Conservation (phyloP, 2,797 vertebrate genomes). For the Tympanoctomys barrerae region DNA sequence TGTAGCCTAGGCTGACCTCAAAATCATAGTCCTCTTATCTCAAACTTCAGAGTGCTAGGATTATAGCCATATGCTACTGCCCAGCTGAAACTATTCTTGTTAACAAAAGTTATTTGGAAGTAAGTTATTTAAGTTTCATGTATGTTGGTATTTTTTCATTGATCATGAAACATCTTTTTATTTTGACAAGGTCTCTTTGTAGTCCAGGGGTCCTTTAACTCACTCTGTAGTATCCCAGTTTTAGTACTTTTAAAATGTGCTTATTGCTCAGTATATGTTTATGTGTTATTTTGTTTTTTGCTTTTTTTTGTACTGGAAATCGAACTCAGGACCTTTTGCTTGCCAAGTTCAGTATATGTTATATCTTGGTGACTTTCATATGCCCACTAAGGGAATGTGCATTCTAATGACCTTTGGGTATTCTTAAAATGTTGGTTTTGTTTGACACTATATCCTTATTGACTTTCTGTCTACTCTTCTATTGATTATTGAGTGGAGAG, state of each 20-base stretch:
- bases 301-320: too few relatives aligned
- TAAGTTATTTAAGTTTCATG: slow-evolving; percentile 5
- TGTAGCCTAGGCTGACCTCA: neutral
- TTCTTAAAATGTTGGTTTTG: slow-evolving; percentile 44
- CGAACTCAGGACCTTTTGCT: too few relatives aligned
- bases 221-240: neutral
- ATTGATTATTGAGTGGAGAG: slow-evolving; percentile 3
- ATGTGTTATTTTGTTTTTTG: too few relatives aligned
- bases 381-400: neutral
- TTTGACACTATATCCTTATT: slow-evolving; percentile 28
- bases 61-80: neutral
- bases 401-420: neutral
- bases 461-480: slow-evolving; percentile 29
- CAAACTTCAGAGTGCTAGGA: neutral
- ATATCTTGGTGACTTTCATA: slow-evolving; percentile 3
- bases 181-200: neutral
- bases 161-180: neutral
- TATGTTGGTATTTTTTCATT: slow-evolving; percentile 27
- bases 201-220: neutral
- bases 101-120: neutral
- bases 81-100: neutral
- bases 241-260: slow-evolving; percentile 41
- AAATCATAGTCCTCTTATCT: neutral
- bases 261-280: slow-evolving; percentile 26
- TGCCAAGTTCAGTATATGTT: neutral